Base-by-base conservation (phyloP, 2,888 invertebrate species). In the Polia nebulosa region DNA sequence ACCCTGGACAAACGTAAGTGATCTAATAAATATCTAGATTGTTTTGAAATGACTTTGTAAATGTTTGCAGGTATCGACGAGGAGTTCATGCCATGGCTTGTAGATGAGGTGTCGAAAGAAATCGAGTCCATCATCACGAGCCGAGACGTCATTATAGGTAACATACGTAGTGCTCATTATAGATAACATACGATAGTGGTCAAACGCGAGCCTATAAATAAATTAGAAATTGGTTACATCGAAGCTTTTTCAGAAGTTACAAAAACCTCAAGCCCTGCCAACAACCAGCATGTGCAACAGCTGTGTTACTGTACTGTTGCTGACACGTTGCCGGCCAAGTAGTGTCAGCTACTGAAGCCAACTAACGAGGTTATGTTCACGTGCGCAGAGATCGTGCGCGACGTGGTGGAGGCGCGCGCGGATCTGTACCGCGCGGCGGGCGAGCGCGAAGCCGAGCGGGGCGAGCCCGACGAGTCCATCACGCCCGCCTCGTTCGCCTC, bases 81-180 rank as follows among this genome's bases (percentile, higher is more conserved):
- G 82, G 97, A 97, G 63, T 98, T 98, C 94, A 97, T 98, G 96
- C 98, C 98, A 59, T 99, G 98, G 99, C 94, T 99, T 80, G 97
- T 98, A 94, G 96, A 96, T 61, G 97, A 98, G 91, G 98, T 99
- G 56, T 97, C 97, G 58, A 96, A 96, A 72, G 98, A 98, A 94
- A 96, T 99, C 86, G 97, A 98, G 85, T 97, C 97, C 73, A 97
- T 98, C 92, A 97, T 98, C 79, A 97, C 97, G 85, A 98, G 98
- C 80, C 96, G 98, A 72, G 97, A 98, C 89, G 96, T 99, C 71
- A 96, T 99, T 60, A 97, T 97, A 83, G 97, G 97, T 97, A 7
- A 66, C n/a, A n/a, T n/a, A n/a, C n/a, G n/a, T n/a, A n/a, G n/a
- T n/a, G n/a, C n/a, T n/a, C n/a, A n/a, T n/a, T n/a, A n/a, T n/a